Conservation (phyloP, 92 coral and sea anemone species). For the Isaurus tuberculatus region DNA sequence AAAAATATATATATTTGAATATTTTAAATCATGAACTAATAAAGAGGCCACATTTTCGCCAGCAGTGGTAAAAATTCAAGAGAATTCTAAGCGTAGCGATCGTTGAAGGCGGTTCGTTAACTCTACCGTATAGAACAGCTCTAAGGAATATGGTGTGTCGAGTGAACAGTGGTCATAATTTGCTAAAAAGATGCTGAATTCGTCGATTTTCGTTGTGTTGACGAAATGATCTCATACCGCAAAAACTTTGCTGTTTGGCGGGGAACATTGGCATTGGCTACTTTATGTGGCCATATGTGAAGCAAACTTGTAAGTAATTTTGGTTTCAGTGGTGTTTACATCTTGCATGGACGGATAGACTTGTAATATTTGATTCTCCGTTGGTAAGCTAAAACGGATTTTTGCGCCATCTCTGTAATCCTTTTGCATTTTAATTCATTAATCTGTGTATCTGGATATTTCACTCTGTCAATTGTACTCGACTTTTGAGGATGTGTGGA, state of each 20-base stretch:
- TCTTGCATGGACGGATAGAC: constrained; percentile 19
- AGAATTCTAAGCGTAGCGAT: not conserved
- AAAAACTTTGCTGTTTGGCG: constrained; percentile 21
- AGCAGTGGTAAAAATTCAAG: not conserved
- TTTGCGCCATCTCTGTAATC: not conserved
- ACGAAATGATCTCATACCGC: constrained; percentile 37
- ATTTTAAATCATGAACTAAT: not conserved
- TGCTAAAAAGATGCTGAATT: not conserved
- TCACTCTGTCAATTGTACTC: not conserved
- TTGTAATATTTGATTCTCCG: not conserved
- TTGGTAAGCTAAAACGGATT: constrained; percentile 28
- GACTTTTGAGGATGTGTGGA: not conserved
- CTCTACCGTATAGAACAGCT: constrained; percentile 1
- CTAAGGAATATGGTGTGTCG: not conserved
- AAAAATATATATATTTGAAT: not conserved
- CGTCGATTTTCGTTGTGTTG: not conserved
- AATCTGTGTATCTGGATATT: not conserved
- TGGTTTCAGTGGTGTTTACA: constrained; percentile 8
- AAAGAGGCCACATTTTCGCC: not conserved
- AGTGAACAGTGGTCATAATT: constrained; percentile 17
- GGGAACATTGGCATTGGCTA: not conserved
- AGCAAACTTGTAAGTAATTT: not conserved
- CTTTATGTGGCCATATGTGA: constrained; percentile 15
- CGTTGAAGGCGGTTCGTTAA: constrained; percentile 1
- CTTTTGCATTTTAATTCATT: not conserved